Conservation (phyloP, 2,888 invertebrate species). For the Phortica okadai region DNA sequence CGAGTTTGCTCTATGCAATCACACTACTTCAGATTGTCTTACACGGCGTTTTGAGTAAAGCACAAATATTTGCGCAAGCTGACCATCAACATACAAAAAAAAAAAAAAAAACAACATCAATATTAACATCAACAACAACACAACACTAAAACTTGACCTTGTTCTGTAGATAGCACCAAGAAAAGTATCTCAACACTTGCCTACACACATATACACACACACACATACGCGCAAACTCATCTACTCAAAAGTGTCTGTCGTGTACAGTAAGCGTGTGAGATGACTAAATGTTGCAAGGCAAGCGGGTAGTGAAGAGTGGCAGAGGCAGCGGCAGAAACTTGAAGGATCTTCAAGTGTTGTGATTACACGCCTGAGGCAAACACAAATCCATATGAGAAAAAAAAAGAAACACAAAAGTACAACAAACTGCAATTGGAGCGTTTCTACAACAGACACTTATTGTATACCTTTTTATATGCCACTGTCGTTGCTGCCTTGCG, state of each 20-base stretch:
- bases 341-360: not conserved
- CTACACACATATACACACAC: not conserved
- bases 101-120: not conserved
- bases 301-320: not conserved
- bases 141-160: not conserved
- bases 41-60: not conserved
- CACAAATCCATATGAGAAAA: not conserved
- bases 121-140: not conserved
- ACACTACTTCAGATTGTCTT: not conserved
- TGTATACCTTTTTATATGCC: not conserved
- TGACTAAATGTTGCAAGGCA: not conserved
- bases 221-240: too few species aligned
- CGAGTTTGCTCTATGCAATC: not conserved
- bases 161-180: not conserved
- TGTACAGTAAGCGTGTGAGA: not conserved
- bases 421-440: constrained; percentile 32
- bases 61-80: not conserved
- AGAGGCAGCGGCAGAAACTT: not conserved
- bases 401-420: constrained; percentile 12
- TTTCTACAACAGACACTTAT: not conserved
- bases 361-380: constrained; percentile 14
- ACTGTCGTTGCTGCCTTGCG: not conserved
- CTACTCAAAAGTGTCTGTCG: not conserved
- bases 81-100: not conserved
- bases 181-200: not conserved